Base-by-base conservation (phyloP, 2,797 vertebrate genomes). In the Leptoclinus maculatus region DNA sequence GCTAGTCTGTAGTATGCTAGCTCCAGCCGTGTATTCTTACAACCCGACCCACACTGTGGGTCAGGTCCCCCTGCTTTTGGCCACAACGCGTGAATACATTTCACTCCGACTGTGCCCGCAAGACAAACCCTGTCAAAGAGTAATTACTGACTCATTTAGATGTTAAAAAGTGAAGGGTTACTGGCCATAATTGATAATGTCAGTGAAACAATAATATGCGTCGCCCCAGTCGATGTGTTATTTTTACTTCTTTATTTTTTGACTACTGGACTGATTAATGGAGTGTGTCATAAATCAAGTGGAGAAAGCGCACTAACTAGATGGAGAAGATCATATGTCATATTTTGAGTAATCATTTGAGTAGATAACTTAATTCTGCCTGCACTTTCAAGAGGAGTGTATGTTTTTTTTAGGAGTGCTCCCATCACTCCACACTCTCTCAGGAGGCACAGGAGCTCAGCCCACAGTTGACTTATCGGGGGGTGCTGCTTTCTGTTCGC, bases 401-500 rank as follows among this genome's bases (percentile, higher is more conserved):
- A 67, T 67, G 25, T 85, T 68, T n/a, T 85, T 17, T 83, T 74
- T 66, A 62, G 76, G 72, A 49, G 25, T 17, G 4, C 10, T 58
- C 8, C 32, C 39, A 39, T 86, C 79, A 56, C 64, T 83, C 66
- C 34, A 60, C 71, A 80, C 62, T 49, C 49, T 25, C 23, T 76
- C 36, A 71, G 32, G 62, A 65, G 74, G 65, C 58, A 69, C 69
- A 60, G 72, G 64, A 82, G 74, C 71, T 67, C 83, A 66, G 36
- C 21, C 54, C 65, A 64, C 65, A 53, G 60, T 72, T 86, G 77
- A 87, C 66, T 87, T 76, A 82, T 47, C 39, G 56, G 17, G 56
- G 17, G 65, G 25, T 57, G 23, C 67, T 83, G 71, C 39, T 88
- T 91, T 91, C 64, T 84, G 41, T 77, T 82, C 9, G 82, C 12